These are phyloP conservation scores for Drosophila ustulata DNA, from an alignment of 2,888 invertebrate genomes.

Conservation along the genomic window DNA sequence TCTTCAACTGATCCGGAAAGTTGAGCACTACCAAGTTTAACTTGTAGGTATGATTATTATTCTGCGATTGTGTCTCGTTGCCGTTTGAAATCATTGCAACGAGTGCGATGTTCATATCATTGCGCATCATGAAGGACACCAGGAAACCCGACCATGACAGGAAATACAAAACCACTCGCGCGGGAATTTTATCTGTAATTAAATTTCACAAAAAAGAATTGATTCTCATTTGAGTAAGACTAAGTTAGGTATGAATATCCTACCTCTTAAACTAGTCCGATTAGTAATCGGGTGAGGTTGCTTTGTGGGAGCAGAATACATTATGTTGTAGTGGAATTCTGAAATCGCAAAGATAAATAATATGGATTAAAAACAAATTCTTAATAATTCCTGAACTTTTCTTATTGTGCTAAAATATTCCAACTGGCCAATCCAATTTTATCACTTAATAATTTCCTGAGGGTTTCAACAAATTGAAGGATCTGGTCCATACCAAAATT, in stretches of 20 bases:
- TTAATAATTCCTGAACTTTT: too few species aligned
- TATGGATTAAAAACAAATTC: background rate
- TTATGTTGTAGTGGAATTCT: constrained; percentile 18
- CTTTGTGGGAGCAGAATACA: constrained; percentile 34
- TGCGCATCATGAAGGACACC: constrained; percentile 91
- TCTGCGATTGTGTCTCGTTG: constrained; percentile 42
- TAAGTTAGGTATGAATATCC: background rate
- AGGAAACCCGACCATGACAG: constrained; percentile 90
- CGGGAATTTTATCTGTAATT: constrained; percentile 87
- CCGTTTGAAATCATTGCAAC: constrained; percentile 87
- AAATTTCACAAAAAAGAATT: background rate
- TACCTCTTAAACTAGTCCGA: constrained; percentile 26
- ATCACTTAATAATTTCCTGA: too few species aligned
- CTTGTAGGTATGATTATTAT: constrained; percentile 30
- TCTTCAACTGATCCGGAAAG: background rate
- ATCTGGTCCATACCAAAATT: background rate
- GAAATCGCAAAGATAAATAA: background rate
- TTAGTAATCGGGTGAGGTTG: constrained; percentile 10
- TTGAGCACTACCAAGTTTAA: constrained; percentile 62
- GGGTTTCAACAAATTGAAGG: too few species aligned
- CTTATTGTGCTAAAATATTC: too few species aligned
- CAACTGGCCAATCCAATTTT: too few species aligned
- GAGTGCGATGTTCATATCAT: constrained; percentile 90
- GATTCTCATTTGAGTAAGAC: too few species aligned
- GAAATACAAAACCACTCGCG: constrained; percentile 89